Conservation (phyloP, 2,888 invertebrate genomes). For the Lamellibrachia columna region DNA sequence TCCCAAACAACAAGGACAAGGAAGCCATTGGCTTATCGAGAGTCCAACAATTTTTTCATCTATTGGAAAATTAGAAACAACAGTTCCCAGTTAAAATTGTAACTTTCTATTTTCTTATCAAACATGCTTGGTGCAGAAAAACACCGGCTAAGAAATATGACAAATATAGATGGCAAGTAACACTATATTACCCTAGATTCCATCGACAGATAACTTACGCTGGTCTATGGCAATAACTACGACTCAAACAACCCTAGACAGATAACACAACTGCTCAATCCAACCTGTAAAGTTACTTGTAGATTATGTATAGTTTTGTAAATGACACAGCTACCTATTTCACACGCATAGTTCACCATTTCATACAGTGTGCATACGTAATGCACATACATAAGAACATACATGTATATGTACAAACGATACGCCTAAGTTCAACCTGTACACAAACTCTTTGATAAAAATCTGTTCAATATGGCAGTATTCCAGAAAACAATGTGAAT, state of each 20-base stretch:
- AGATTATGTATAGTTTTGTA: slow-evolving; percentile 6
- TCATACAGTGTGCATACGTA: not conserved
- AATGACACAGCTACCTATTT: not conserved
- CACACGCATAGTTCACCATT: not conserved
- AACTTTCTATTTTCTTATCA: not conserved
- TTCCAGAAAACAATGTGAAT: not conserved
- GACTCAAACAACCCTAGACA: not conserved
- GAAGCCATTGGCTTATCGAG: too few species aligned
- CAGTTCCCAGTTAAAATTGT: not conserved
- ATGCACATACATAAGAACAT: not conserved
- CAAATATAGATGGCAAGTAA: not conserved
- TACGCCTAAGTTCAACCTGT: not conserved
- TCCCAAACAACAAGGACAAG: too few species aligned
- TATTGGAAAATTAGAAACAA: not conserved
- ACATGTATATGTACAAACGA: not conserved
- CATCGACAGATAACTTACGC: not conserved
- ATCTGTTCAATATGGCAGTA: not conserved
- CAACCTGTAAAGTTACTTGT: not conserved
- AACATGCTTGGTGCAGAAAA: not conserved
- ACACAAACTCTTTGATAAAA: not conserved
- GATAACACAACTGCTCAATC: not conserved
- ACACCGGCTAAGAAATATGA: not conserved
- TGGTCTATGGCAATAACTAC: not conserved
- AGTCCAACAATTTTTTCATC: too few species aligned
- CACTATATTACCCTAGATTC: not conserved